phyloP scores from a whole-genome alignment of 2,888 invertebrate species.

The Pandemis heparana region DNA sequence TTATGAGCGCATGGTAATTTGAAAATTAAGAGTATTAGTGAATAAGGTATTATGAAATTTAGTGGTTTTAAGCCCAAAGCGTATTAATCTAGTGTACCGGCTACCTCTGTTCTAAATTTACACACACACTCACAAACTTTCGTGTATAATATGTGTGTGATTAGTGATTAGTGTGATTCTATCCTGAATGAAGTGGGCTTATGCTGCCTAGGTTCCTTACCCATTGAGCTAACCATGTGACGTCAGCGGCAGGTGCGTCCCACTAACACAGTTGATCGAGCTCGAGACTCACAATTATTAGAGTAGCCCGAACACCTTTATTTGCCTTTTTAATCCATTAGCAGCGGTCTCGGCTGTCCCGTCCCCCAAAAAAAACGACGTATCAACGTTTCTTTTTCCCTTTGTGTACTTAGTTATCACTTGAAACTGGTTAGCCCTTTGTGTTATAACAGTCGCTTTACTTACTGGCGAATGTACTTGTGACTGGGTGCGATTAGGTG shows the following conservation, averaged over 20 bases:
- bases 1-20: too few species aligned
- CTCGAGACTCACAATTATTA: constrained; percentile 28
- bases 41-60: too few species aligned
- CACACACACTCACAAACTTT: too few species aligned
- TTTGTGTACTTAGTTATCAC: background rate
- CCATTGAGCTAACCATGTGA: background rate
- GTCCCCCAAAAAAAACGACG: background rate
- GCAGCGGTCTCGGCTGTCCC: background rate
- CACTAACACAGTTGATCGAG: constrained; percentile 25
- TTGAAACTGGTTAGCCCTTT: background rate
- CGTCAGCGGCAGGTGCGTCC: constrained; percentile 36
- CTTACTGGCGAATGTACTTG: background rate
- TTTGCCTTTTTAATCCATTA: constrained; percentile 37
- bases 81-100: too few species aligned
- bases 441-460: background rate
- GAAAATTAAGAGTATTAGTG: too few species aligned
- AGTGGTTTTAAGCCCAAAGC: too few species aligned
- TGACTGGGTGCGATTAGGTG: background rate
- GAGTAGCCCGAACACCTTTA: constrained; percentile 27
- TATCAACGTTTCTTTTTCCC: background rate
- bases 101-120: too few species aligned
- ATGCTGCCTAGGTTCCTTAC: background rate
- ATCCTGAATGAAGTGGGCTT: too few species aligned
- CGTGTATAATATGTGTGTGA: too few species aligned
- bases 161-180: too few species aligned